Base-by-base conservation (phyloP, 2,797 vertebrate genomes). In the Chelmon rostratus region DNA sequence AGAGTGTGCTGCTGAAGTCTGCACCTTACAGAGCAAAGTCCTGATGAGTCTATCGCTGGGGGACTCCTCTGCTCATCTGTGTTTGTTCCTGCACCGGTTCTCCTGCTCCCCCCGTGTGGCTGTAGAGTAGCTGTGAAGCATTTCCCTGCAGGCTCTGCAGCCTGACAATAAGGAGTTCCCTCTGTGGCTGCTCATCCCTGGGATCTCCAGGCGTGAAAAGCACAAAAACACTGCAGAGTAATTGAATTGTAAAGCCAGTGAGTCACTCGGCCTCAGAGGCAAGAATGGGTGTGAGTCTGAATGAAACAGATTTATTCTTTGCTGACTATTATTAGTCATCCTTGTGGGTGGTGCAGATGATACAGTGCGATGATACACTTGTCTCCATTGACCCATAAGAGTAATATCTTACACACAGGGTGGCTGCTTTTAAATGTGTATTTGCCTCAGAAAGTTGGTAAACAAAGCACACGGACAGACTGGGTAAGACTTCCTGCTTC, bases 171-270 rank as follows among this genome's bases (percentile, higher is more conserved):
- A 49, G 77, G 81, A 78, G 50, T 82, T 81, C 64, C 90, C 82
- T 69, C 28, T 63, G 84, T 42, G 80, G 68, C 47, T 19, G 72
- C 69, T 88, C 57, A 18, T 82, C 83, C 31, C 53, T 28, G 83
- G 82, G 88, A 91, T 79, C 53, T 76, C 2, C 0, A 67, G 67
- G 75, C 78, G 63, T 35, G 56, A 89, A 88, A 93, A 92, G 86
- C 67, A 76, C 90, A 88, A 90, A 84, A 87, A 85, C 76, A 79
- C 54, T 6, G 16, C 59, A 4, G 68, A 59, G 67, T 89, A 87
- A 92, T 92, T 93, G 56, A 89, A 85, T 89, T 79, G 68, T 75
- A 40, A 68, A 86, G 50, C n/a, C 53, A 70, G 69, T 65, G 86
- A 88, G 61, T 75, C 78, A 79, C 42, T 54, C 42, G 0, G 44